Evolutionary conservation across 1,140 invertebrate genomes (phyloP).

Genomic region (Amyelois transitella): DNA sequence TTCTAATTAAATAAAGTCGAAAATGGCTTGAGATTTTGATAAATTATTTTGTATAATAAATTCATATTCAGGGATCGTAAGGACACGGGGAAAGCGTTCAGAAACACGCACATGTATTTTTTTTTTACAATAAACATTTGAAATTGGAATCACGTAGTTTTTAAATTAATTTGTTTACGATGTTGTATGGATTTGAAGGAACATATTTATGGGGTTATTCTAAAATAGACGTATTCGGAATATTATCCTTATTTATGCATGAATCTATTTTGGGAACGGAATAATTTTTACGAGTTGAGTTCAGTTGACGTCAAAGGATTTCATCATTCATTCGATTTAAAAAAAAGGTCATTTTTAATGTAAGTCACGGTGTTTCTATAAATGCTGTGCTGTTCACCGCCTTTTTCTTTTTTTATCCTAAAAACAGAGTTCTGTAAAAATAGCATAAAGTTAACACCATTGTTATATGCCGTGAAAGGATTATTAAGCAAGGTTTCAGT

Average conservation of each 20-base stretch:
- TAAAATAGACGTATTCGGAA: background rate
- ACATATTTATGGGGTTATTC: background rate
- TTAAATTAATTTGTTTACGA: slow-evolving; percentile 5
- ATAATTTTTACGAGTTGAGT: no score
- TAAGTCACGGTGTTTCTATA: no score
- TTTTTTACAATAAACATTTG: background rate
- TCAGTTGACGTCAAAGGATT: no score
- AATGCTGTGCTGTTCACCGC: no score
- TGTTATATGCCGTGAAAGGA: no score
- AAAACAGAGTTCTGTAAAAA: no score
- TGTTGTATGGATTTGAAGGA: background rate
- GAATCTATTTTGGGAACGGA: background rate
- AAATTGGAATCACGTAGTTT: background rate
- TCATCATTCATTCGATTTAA: no score
- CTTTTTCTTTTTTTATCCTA: no score
- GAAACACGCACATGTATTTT: slow-evolving; percentile 2
- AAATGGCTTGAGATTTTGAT: background rate
- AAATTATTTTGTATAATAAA: background rate
- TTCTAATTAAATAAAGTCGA: background rate
- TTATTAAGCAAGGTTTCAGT: no score
- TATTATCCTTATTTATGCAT: background rate
- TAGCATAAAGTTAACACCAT: no score
- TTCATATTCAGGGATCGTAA: slow-evolving; percentile 4
- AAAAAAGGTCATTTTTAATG: no score
- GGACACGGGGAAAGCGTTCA: background rate